Evolutionary conservation across 2,797 vertebrate genomes (phyloP).

Genomic region (Erethizon dorsatum): DNA sequence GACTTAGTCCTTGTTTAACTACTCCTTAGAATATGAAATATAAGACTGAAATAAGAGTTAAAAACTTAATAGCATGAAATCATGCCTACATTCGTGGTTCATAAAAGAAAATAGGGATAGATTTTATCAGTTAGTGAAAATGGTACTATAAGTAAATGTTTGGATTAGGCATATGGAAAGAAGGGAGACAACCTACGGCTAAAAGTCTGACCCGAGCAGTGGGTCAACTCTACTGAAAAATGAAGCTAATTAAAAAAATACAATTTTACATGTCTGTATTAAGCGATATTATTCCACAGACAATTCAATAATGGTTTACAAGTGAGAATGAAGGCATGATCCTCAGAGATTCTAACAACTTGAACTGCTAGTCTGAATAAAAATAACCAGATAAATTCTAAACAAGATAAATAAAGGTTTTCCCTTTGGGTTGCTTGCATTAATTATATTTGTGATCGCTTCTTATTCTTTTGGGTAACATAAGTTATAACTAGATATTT

Average conservation of each 20-base stretch:
- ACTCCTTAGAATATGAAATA: not conserved
- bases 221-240: not conserved
- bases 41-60: not conserved
- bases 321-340: not conserved
- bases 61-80: not conserved
- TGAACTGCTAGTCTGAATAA: not conserved
- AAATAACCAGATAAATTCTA: not conserved
- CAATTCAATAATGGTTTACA: conserved; percentile 10
- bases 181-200: not conserved
- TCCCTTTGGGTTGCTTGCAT: not conserved
- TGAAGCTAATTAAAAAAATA: not conserved
- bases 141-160: not conserved
- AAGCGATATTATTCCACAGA: conserved; percentile 2
- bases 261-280: not conserved
- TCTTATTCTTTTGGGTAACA: not conserved
- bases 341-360: not conserved
- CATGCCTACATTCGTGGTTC: not conserved
- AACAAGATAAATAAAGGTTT: conserved; percentile 1
- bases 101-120: not conserved
- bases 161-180: not conserved
- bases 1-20: not conserved
- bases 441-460: not conserved
- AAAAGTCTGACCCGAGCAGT: not conserved
- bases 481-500: not conserved
- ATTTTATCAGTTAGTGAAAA: not conserved